A percentile compares a stretch with the other conserved stretches of the same genome.
Evolutionary conservation across 2,888 invertebrate genomes (phyloP).

Genomic region (Elegia similella): DNA sequence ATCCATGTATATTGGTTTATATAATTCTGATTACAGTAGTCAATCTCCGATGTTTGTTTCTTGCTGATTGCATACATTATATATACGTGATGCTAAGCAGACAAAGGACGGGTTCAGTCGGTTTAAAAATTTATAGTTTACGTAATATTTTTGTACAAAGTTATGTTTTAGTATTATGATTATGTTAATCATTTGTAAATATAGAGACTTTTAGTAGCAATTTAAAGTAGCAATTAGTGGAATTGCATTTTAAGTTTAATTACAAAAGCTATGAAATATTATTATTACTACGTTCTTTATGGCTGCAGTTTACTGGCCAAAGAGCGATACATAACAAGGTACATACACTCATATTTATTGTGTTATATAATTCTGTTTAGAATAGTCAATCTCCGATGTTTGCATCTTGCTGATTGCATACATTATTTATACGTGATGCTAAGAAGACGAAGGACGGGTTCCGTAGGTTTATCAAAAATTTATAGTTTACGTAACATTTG

Average conservation of each 20-base stretch:
- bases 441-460: conserved; percentile 23
- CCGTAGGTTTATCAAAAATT: conserved; percentile 19
- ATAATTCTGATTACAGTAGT: conserved; percentile 4
- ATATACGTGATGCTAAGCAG: conserved; percentile 23
- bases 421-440: conserved; percentile 22
- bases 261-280: no score
- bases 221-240: no score
- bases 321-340: no score
- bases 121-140: conserved; percentile 17
- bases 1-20: neutral
- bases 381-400: conserved; percentile 5
- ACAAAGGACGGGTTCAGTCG: conserved; percentile 21
- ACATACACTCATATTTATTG: no score
- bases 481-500: conserved; percentile 12
- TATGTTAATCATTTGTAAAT: no score
- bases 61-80: conserved; percentile 19
- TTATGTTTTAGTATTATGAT: no score
- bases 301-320: no score
- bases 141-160: conserved; percentile 2
- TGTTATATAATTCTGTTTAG: conserved; percentile 2
- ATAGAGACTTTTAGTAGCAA: no score
- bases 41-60: conserved; percentile 19
- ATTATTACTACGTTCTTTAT: no score
- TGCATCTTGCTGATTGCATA: conserved; percentile 21
- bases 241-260: no score